These are phyloP conservation scores for Burhinus bistriatus DNA, from an alignment of 2,113 vertebrate genomes.

Conservation along the genomic window DNA sequence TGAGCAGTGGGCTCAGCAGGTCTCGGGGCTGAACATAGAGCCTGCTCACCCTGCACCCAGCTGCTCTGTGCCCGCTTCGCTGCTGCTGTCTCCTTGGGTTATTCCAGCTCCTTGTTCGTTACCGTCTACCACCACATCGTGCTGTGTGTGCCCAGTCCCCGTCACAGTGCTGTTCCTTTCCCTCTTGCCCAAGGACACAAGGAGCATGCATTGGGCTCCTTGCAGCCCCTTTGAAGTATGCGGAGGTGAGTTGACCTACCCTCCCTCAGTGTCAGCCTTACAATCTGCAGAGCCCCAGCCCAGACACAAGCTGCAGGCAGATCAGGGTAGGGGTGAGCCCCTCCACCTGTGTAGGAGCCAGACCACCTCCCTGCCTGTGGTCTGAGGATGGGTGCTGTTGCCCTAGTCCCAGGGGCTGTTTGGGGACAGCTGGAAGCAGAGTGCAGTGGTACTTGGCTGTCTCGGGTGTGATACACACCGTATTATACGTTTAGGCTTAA, in stretches of 20 bases:
- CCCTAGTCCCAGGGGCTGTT: background rate
- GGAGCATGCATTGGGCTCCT: too few relatives aligned
- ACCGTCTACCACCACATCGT: background rate
- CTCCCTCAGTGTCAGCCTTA: background rate
- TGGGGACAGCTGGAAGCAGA: background rate
- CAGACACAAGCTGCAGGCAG: background rate
- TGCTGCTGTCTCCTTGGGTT: background rate
- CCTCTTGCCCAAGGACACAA: background rate
- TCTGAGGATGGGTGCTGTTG: background rate
- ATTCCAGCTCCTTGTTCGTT: background rate
- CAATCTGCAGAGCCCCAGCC: background rate
- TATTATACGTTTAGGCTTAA: background rate
- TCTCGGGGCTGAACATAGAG: background rate
- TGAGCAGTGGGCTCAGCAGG: background rate
- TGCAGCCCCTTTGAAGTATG: background rate
- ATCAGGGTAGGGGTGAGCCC: background rate
- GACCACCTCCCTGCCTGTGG: background rate
- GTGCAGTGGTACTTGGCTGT: background rate
- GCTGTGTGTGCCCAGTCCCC: background rate
- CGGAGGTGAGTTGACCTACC: background rate
- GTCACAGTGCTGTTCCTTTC: background rate
- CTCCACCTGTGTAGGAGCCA: background rate
- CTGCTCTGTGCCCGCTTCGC: background rate
- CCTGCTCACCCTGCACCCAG: background rate
- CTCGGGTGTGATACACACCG: accelerated